Conservation (phyloP, 2,888 invertebrate species). For the Cryptocheilus praepositus region DNA sequence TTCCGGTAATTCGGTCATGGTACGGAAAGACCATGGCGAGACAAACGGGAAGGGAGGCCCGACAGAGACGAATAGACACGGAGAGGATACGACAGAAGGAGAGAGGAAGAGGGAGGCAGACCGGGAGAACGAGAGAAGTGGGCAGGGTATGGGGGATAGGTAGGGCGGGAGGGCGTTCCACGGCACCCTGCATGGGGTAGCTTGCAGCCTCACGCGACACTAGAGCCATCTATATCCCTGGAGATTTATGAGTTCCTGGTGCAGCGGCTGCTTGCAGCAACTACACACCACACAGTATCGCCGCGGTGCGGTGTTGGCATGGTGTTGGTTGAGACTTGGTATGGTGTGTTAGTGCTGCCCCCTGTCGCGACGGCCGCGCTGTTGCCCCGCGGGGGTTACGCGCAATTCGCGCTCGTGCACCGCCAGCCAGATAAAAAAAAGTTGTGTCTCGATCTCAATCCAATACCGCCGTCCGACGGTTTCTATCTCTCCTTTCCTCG, state of each 20-base stretch:
- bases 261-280: slow-evolving; percentile 72
- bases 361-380: slow-evolving; percentile 72
- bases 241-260: slow-evolving; percentile 74
- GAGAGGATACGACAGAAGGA: slow-evolving; percentile 18
- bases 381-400: slow-evolving; percentile 74
- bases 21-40: slow-evolving; percentile 14
- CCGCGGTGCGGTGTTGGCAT: slow-evolving; percentile 12
- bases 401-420: slow-evolving; percentile 73
- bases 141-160: slow-evolving; percentile 57
- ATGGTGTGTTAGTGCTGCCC: slow-evolving; percentile 64
- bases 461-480: slow-evolving; percentile 44
- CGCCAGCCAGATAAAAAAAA: slow-evolving; percentile 67
- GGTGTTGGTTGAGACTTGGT: slow-evolving; percentile 36
- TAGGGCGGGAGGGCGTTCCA: slow-evolving; percentile 67
- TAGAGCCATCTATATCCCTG: slow-evolving; percentile 74
- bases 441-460: slow-evolving; percentile 71
- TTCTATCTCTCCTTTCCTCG: slow-evolving; percentile 3
- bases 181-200: slow-evolving; percentile 74
- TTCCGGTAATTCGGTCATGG: slow-evolving; percentile 67
- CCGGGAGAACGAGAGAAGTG: slow-evolving; percentile 44
- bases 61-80: no score
- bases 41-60: slow-evolving; percentile 5
- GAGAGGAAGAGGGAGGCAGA: slow-evolving; percentile 41
- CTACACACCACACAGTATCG: slow-evolving; percentile 68
- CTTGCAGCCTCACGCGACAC: slow-evolving; percentile 73